Conservation (phyloP, 2,797 vertebrate genomes). For the Delichon dasypus region DNA sequence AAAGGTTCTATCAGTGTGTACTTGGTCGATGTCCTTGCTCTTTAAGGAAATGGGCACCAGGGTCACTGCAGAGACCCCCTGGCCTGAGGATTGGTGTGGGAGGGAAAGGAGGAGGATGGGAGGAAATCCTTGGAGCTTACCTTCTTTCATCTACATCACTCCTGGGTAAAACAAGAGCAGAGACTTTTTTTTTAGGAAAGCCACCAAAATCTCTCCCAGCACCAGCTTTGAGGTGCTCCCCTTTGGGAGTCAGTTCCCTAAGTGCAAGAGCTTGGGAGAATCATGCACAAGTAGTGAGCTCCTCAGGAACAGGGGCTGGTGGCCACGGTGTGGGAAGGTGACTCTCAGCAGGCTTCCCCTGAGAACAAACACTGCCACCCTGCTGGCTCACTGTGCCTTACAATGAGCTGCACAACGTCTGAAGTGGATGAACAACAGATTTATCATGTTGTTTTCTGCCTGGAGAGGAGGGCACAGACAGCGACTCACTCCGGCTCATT, state of each 20-base stretch:
- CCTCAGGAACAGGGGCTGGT: not conserved
- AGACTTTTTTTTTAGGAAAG: not conserved
- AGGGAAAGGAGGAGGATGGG: accelerated
- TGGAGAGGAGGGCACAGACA: not conserved
- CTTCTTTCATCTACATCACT: not conserved
- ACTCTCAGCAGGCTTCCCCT: not conserved
- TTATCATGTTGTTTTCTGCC: not conserved
- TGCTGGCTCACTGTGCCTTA: accelerated
- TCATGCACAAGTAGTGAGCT: not conserved
- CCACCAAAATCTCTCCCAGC: not conserved
- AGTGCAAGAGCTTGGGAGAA: not conserved
- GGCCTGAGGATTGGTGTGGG: not conserved
- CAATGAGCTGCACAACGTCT: not conserved
- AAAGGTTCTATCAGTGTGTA: conserved; percentile 28
- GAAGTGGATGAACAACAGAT: accelerated
- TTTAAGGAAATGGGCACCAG: not conserved
- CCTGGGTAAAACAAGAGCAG: not conserved
- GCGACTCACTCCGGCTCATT: accelerated
- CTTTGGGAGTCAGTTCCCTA: not conserved
- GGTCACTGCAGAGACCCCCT: not conserved
- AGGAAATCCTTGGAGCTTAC: not conserved
- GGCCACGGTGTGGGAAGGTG: accelerated
- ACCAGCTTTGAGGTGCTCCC: not conserved
- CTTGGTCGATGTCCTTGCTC: not conserved
- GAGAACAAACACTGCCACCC: not conserved